Base-by-base conservation (phyloP, 1,140 invertebrate genomes). In the Drosophila tropicalis region DNA sequence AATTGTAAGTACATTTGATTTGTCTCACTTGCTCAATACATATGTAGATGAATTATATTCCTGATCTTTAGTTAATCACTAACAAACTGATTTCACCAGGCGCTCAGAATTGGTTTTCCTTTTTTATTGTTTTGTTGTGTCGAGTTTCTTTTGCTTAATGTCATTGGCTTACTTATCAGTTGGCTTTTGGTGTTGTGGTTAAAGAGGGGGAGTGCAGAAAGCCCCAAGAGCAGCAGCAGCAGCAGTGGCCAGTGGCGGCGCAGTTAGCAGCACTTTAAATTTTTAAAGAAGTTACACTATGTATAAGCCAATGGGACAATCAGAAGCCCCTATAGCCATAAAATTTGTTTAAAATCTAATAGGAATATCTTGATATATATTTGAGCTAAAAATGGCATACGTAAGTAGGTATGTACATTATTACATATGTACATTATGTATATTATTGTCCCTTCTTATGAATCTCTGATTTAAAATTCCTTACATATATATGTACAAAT, bases 1-100 rank as follows among this genome's bases (percentile, higher is more conserved):
- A 44, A 83, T 84, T 78, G 84, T 87, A 78, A 87, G 84, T 87
- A 71, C 29, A 15, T 63, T 51, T 55, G 3, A 22, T 36, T 36
- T 29, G 54, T 68, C 40, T 17, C 51, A 29, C 25, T 5, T 29
- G 5, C 0, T 5, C 25, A 29, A 13, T 62, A 29, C 13, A 51
- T 39, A 51, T 60, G 19, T 60, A 72, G 13, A 34, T 66, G 17
- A 51, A 51, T 64, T 70, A 44, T 71, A 44, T 71, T 61, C 10
- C 10, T 72, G 34, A n/a, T 61, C 22, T 39, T 62, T 56, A 65
- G 44, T 34, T 64, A 55, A 64, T 51, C 44, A 51, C 44, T 51
- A 51, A 51, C 17, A 51, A 51, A 51, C 17, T 51, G 3, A 51
- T 51, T 51, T 22, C 56, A 57, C 29, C 32, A 57, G 55, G 55